phyloP scores from a whole-genome alignment of 1,140 invertebrate species.

The Bombus superbus region DNA sequence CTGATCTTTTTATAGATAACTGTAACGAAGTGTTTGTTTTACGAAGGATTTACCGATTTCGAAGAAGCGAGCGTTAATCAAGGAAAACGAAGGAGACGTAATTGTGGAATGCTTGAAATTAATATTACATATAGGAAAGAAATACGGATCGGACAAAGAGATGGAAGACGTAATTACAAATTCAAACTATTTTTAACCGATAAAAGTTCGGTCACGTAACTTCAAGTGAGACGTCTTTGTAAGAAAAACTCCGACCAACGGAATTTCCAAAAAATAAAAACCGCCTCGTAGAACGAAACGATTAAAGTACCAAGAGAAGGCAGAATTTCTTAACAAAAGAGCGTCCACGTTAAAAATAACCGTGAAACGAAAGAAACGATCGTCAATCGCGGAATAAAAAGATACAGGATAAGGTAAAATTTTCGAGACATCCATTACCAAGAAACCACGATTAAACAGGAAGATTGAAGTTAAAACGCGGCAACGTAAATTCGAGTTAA shows the following conservation, averaged over 20 bases:
- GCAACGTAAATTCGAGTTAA: neutral
- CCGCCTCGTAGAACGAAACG: too few relatives aligned
- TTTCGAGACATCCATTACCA: neutral
- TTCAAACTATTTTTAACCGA: too few relatives aligned
- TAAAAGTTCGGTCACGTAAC: too few relatives aligned
- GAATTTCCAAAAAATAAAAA: too few relatives aligned
- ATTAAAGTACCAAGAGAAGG: too few relatives aligned
- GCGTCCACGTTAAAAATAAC: neutral
- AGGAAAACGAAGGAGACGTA: neutral
- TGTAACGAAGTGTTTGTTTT: neutral
- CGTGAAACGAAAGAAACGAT: neutral
- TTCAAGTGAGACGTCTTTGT: too few relatives aligned
- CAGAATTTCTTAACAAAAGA: neutral
- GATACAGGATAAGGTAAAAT: neutral
- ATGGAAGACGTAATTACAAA: too few relatives aligned
- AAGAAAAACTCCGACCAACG: too few relatives aligned
- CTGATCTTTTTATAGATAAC: neutral
- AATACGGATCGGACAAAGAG: neutral
- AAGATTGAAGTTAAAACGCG: neutral
- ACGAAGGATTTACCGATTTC: neutral
- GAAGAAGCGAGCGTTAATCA: too few relatives aligned
- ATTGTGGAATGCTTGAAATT: neutral
- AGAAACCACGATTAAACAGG: too few relatives aligned
- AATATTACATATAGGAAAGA: neutral
- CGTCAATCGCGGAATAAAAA: neutral